A percentile compares a stretch with the other conserved stretches of the same genome.
Conservation (phyloP, 1,140 invertebrate species). For the Paralvinella palmiformis region DNA sequence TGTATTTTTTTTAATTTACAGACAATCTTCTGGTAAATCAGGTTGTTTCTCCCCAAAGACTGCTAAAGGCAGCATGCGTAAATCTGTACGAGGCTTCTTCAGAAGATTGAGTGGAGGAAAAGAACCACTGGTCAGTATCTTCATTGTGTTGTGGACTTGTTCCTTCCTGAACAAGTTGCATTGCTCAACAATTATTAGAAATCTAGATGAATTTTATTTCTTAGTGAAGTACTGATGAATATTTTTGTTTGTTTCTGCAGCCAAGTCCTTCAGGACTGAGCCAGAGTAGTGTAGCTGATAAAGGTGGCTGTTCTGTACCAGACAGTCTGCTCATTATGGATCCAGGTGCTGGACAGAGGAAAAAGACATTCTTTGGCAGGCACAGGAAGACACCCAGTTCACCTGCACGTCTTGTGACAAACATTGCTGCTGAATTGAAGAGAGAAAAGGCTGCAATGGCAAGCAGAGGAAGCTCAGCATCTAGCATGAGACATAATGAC, state of each 20-base stretch:
- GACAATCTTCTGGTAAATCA: constrained; percentile 6
- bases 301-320: not conserved
- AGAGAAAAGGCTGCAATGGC: no score
- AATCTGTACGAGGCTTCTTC: constrained; percentile 11
- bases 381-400: constrained; percentile 12
- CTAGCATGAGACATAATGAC: no score
- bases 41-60: constrained; percentile 21
- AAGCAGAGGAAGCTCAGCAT: no score
- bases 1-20: constrained; percentile 3
- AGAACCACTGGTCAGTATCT: constrained; percentile 8
- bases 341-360: not conserved
- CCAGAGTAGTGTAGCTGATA: not conserved
- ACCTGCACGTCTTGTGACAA: constrained; percentile 5
- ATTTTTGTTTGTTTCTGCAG: no score
- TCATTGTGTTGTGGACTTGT: no score
- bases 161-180: no score
- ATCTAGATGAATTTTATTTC: no score
- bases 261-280: not conserved
- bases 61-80: constrained; percentile 9
- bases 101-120: constrained; percentile 20
- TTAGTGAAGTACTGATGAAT: no score
- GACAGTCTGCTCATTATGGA: not conserved
- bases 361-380: not conserved
- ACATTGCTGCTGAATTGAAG: no score
- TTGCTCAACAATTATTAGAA: no score